These are phyloP conservation scores for Sinocyclocheilus anophthalmus DNA, from an alignment of 2,113 vertebrate genomes.

Conservation along the genomic window DNA sequence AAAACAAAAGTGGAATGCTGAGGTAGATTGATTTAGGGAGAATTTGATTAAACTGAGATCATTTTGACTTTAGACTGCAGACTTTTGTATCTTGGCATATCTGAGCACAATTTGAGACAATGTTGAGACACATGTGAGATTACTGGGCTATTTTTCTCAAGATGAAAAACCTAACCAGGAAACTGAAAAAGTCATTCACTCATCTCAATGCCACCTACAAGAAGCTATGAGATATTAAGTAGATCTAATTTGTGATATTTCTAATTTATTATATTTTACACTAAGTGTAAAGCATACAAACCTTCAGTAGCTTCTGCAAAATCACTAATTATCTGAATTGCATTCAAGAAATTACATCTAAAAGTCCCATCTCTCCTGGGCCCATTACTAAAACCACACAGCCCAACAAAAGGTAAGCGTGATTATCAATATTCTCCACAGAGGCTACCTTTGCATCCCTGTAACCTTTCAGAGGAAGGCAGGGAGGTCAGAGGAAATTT, in stretches of 20 bases:
- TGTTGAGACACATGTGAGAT: neutral
- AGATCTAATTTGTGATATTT: neutral
- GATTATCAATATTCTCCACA: conserved; percentile 55
- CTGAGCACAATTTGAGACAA: neutral
- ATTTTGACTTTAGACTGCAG: neutral
- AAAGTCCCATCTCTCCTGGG: neutral
- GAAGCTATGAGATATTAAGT: no score
- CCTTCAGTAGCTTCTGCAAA: neutral
- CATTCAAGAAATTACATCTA: conserved; percentile 23
- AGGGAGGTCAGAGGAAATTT: conserved; percentile 41
- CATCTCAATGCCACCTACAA: neutral
- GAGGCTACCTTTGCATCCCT: conserved; percentile 55
- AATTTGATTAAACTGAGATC: neutral
- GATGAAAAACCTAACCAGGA: neutral
- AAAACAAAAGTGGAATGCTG: neutral
- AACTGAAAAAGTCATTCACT: neutral
- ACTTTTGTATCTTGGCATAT: neutral
- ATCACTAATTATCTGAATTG: conserved; percentile 15
- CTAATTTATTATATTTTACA: no score
- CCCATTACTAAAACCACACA: conserved; percentile 18
- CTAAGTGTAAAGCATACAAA: neutral
- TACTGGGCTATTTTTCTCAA: neutral
- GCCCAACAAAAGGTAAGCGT: conserved; percentile 21
- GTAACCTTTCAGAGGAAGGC: conserved; percentile 51
- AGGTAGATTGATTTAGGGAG: neutral